Base-by-base conservation (phyloP, 2,888 invertebrate genomes). In the Dendrolimus houi region DNA sequence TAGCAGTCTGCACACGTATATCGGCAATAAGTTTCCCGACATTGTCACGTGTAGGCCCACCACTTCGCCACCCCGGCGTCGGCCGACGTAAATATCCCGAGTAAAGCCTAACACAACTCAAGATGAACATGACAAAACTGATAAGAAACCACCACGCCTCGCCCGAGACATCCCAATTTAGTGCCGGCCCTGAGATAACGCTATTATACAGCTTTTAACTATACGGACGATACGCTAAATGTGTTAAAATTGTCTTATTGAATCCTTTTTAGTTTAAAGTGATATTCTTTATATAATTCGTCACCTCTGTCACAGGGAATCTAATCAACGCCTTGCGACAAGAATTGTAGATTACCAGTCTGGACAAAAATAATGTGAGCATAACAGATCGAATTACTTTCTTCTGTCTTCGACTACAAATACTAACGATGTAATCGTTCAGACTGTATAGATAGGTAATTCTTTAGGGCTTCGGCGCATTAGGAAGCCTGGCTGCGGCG, bases 161-260 rank as follows among this genome's bases (percentile, higher is more conserved):
- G 74, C 74, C 55, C 75, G 79, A 85, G 87, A 90, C 90, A 87
- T 89, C 88, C 90, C 88, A 90, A 90, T 90, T 89, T 89, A 89
- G 87, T 89, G 79, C 89, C 87, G 79, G 80, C 74, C 78, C 80
- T 63, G 70, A 85, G 90, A 90, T 90, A 90, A 89, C 85, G 83
- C 89, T 86, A 90, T 90, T 89, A 90, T 87, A 86, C 86, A 85
- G 89, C 89, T 90, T 89, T 89, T 89, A 90, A 90, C 89, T 90
- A 90, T 86, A 87, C 75, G 81, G 66, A 70, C 75, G 87, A 87
- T 88, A 87, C 87, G 86, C 85, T 87, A 89, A 89, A 87, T 87
- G 86, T 85, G 81, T 81, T 83, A 77, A 83, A 83, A 85, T 81
- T 82, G 79, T 76, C 81, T 81, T 80, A 82, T 80, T 79, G 79